phyloP scores from a whole-genome alignment of 2,888 invertebrate genomes.

The Athalia cordata region DNA sequence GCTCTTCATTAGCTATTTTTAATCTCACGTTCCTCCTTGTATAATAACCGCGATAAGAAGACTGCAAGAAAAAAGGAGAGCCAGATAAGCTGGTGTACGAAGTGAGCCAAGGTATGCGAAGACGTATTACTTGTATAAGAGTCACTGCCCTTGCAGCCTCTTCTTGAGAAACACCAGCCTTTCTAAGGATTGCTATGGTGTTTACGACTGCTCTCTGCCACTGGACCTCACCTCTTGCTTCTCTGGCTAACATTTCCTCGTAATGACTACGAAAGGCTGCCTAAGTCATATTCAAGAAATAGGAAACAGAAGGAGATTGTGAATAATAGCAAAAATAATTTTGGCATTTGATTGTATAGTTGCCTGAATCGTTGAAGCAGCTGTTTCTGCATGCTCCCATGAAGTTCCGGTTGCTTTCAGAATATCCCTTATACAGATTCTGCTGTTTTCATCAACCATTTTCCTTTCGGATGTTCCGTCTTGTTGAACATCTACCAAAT shows the following conservation, averaged over 20 bases:
- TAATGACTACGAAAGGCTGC: constrained; percentile 65
- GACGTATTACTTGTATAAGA: constrained; percentile 60
- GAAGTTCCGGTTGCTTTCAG: constrained; percentile 59
- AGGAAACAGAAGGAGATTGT: neutral
- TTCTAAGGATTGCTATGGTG: constrained; percentile 64
- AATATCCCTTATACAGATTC: constrained; percentile 58
- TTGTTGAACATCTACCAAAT: constrained; percentile 57
- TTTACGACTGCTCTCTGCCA: constrained; percentile 66
- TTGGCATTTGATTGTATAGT: neutral
- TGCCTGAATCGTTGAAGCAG: constrained; percentile 67
- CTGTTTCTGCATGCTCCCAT: constrained; percentile 56
- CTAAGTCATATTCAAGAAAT: constrained; percentile 50
- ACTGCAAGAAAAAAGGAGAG: constrained; percentile 49
- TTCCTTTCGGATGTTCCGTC: constrained; percentile 51
- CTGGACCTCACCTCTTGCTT: constrained; percentile 62
- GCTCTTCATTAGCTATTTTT: constrained; percentile 25
- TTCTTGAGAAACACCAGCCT: constrained; percentile 59
- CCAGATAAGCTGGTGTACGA: neutral
- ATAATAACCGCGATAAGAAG: constrained; percentile 63
- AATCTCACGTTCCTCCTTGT: constrained; percentile 56
- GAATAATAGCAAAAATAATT: neutral
- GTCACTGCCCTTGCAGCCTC: constrained; percentile 60
- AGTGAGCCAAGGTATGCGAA: constrained; percentile 31
- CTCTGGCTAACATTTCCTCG: constrained; percentile 59
- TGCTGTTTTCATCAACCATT: constrained; percentile 51